Percentiles rank a stretch among this genome's conserved stretches.
Conservation (phyloP, 2,888 invertebrate species). For the Mantis religiosa region DNA sequence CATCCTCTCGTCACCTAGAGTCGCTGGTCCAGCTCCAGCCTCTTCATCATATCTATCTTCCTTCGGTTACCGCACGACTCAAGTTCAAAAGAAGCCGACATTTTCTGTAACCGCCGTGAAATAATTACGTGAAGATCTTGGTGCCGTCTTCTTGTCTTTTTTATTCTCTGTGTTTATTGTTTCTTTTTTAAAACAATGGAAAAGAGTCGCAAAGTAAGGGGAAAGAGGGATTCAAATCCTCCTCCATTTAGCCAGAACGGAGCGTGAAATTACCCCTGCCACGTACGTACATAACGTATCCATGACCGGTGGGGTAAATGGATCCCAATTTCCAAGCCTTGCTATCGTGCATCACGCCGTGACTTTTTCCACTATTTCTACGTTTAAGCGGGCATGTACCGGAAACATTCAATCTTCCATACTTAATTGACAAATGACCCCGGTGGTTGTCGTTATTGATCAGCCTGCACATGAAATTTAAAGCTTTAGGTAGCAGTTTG, state of each 20-base stretch:
- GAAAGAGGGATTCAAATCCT: neutral
- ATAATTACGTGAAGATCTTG: constrained; percentile 21
- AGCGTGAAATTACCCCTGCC: constrained; percentile 24
- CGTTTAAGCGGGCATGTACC: neutral
- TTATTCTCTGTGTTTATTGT: neutral
- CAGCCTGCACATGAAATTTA: too few species aligned
- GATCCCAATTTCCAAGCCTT: neutral
- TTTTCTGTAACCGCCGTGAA: constrained; percentile 18
- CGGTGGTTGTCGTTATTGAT: too few species aligned
- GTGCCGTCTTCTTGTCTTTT: neutral
- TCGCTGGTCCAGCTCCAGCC: neutral
- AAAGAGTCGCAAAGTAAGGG: constrained; percentile 10
- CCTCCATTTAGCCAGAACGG: constrained; percentile 22
- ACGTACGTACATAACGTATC: neutral
- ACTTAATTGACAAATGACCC: neutral
- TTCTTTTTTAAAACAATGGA: neutral
- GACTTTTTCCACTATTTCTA: neutral
- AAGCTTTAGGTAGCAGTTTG: too few species aligned
- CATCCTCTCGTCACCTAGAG: neutral
- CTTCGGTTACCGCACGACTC: neutral
- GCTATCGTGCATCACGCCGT: neutral
- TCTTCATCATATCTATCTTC: neutral
- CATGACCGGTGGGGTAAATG: neutral
- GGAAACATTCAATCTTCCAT: neutral
- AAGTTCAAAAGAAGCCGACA: constrained; percentile 23